Base-by-base conservation (phyloP, 2,113 vertebrate species). In the Ascaphus truei region DNA sequence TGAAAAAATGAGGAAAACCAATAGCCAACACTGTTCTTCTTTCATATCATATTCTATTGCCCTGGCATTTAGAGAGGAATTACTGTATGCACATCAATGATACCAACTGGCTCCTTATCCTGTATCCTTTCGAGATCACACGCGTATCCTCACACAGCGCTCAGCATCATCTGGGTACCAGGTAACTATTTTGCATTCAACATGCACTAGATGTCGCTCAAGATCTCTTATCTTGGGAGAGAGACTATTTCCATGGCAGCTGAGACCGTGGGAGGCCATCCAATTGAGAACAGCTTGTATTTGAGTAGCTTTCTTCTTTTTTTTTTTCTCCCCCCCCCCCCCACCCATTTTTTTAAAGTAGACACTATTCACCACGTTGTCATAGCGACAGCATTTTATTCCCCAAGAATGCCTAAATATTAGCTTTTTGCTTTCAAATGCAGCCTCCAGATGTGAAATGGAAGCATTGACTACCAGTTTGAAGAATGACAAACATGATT, bases 381-480 rank as follows among this genome's bases (percentile, higher is more conserved):
- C 66, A 69, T 69, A 50, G 66, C 34, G 66, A 69, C 45, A n/a
- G 55, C 45, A 37, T 69, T 50, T 48, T 58, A 30, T 50, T 50
- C 50, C n/a, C 55, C 53, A 60, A 51, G 66, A 69, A 69, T 60
- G 60, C 56, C 66, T 69, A 69, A 69, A 69, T 69, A 69, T 69
- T 69, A 69, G 66, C 66, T 69, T 48, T 68, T 68, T 68, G 29
- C 52, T 58, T 68, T 68, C 39, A 47, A 27, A 34, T 20, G 53
- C 53, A n/a, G 30, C 22, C 66, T 60, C 66, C 66, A 69, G 66
- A 69, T 69, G 66, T 69, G 66, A 69, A 55, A 69, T 13, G 33
- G 45, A 39, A 36, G 58, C 45, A 60, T 11, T 13, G 41, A 60
- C 53, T 50, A 22, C 55, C 43, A 23, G 43, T 51, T 59, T 60